These are phyloP conservation scores for Conomelus anceps DNA, from an alignment of 2,888 invertebrate genomes.

Conservation along the genomic window DNA sequence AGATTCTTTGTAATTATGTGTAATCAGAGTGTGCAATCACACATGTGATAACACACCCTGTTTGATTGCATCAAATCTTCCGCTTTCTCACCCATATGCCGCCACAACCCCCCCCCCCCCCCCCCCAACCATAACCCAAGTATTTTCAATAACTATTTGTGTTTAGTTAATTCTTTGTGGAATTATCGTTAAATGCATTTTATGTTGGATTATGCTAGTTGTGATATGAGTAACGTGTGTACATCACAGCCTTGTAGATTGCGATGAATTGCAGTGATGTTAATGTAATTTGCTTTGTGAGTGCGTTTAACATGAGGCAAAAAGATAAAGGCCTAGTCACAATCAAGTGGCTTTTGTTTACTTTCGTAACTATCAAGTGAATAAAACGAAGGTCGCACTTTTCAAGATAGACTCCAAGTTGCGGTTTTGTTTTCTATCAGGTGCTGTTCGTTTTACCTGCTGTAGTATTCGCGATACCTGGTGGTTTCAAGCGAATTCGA, in stretches of 20 bases:
- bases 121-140: too few species aligned
- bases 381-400: neutral
- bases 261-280: neutral
- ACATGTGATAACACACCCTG: too few species aligned
- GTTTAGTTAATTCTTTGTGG: too few species aligned
- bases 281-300: neutral
- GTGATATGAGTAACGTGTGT: too few species aligned
- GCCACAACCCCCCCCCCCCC: too few species aligned
- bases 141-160: too few species aligned
- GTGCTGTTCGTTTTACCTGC: neutral
- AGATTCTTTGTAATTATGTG: too few species aligned
- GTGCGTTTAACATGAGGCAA: neutral
- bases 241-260: neutral
- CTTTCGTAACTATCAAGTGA: neutral
- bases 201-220: neutral
- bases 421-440: neutral
- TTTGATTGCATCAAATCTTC: too few species aligned
- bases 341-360: neutral
- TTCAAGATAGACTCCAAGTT: neutral
- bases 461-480: neutral
- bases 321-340: neutral
- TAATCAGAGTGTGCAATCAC: too few species aligned
- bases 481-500: neutral
- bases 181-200: neutral
- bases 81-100: too few species aligned